Evolutionary conservation across 1,140 invertebrate genomes (phyloP), one percentile per base, ranked within the genome.

Genomic region (Bombus sylvicola): DNA sequence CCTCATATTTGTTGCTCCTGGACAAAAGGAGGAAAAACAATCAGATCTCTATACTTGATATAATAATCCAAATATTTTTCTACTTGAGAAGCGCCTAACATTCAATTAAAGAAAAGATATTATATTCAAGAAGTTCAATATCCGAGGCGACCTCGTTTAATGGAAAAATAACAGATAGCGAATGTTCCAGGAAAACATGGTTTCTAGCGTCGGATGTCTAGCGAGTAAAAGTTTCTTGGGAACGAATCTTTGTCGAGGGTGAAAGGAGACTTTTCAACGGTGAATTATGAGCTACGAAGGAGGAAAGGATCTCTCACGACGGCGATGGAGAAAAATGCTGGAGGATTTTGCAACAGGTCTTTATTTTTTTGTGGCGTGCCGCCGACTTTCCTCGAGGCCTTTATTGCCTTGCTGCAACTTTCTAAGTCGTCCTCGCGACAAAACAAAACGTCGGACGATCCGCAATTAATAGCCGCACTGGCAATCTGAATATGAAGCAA

Each of bases 1-100:
- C 91, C 91, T 95, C 96, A 96, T 96, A 47, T 71, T 95, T 47
- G 83, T 72, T 25, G 31, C 91, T 88, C 92, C 93, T 87, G 2
- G 91, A 93, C 41, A 83, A 41, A 68, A 41, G 3, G 57, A 72
- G 9, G 83, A 43, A 10, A 28, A 28, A 43, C 18, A 59, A 73
- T 34, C 28, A 12, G 5, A 62, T 71, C 31, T 34, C 13, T 31
- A n/a, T 43, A 57, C 25, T 39, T 12, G 22, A 69, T 39, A 69
- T 28, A 28, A 71, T 28, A 12, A 71, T 39, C 25, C 12, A 71
- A 69, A 9, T 69, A 22, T n/a, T 28, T 71, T 71, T 71, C 12
- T 71, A 39, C 25, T 39, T 77, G 13, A 34, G 2, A 10, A n/a
- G 10, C 12, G 13, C n/a, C 4, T 10, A 68, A 37, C 13, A 12